Percentiles rank a stretch among this genome's conserved stretches.
Conservation (phyloP, 2,113 vertebrate genomes). For the Paramormyrops kingsleyae region DNA sequence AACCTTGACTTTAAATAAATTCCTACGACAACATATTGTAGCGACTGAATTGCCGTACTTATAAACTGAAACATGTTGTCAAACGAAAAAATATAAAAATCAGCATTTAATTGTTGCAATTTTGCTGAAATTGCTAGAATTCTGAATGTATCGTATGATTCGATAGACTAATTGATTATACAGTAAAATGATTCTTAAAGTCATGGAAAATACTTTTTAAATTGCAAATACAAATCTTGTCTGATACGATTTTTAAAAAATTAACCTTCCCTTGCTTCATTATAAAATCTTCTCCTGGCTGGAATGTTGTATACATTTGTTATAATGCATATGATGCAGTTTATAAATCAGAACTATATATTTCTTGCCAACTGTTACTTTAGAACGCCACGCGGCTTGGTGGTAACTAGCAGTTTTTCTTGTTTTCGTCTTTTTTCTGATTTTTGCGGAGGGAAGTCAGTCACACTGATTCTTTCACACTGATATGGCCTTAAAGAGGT, state of each 20-base stretch:
- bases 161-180: neutral
- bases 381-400: neutral
- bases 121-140: neutral
- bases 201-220: neutral
- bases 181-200: neutral
- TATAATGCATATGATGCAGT: too few species aligned
- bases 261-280: neutral
- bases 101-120: neutral
- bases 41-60: neutral
- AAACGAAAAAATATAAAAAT: neutral
- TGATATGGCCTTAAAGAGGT: constrained; percentile 21
- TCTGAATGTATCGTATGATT: neutral
- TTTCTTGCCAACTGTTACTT: neutral
- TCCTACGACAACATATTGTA: neutral
- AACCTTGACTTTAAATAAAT: neutral
- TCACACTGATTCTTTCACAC: constrained; percentile 9
- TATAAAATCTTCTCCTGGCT: neutral
- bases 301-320: neutral
- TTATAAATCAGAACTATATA: neutral
- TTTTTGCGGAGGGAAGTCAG: constrained; percentile 13
- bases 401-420: neutral
- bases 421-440: neutral
- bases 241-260: neutral
- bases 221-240: neutral
- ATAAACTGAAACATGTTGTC: neutral